Percentiles rank a stretch among this genome's conserved stretches.
phyloP scores from a whole-genome alignment of 1,140 invertebrate species.

The Chymomyza costata region DNA sequence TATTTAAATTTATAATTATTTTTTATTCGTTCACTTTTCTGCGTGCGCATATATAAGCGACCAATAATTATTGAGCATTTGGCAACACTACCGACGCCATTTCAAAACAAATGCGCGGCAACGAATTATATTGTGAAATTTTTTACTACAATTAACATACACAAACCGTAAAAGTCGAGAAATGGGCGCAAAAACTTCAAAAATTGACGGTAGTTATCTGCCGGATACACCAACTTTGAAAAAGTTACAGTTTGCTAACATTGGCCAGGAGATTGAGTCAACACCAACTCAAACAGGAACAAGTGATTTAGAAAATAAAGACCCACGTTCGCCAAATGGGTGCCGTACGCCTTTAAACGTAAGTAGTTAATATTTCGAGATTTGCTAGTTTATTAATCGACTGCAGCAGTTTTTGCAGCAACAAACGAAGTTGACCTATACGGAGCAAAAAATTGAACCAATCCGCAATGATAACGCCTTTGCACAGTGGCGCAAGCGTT shows the following conservation, averaged over 20 bases:
- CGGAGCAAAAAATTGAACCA: neutral
- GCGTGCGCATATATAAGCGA: no score
- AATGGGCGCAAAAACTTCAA: conserved; percentile 65
- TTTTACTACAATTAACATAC: conserved; percentile 21
- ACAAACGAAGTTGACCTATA: neutral
- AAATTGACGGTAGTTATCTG: conserved; percentile 58
- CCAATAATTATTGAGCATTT: no score
- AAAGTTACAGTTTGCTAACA: conserved; percentile 40
- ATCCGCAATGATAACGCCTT: conserved; percentile 37
- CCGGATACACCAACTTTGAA: conserved; percentile 58
- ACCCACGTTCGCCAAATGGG: conserved; percentile 61
- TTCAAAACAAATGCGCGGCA: conserved; percentile 44
- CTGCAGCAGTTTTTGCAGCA: conserved; percentile 26
- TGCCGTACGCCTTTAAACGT: conserved; percentile 63
- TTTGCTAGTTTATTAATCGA: neutral
- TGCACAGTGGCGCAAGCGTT: conserved; percentile 45
- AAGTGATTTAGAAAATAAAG: conserved; percentile 26
- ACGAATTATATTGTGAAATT: conserved; percentile 23
- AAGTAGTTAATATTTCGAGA: conserved; percentile 12
- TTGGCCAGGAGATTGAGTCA: neutral
- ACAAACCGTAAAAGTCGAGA: conserved; percentile 15
- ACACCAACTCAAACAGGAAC: neutral
- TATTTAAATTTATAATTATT: no score
- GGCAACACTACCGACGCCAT: conserved; percentile 34
- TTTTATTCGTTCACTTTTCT: no score